Evolutionary conservation across 2,113 vertebrate species (phyloP).

Genomic region (Tyrannus savana): DNA sequence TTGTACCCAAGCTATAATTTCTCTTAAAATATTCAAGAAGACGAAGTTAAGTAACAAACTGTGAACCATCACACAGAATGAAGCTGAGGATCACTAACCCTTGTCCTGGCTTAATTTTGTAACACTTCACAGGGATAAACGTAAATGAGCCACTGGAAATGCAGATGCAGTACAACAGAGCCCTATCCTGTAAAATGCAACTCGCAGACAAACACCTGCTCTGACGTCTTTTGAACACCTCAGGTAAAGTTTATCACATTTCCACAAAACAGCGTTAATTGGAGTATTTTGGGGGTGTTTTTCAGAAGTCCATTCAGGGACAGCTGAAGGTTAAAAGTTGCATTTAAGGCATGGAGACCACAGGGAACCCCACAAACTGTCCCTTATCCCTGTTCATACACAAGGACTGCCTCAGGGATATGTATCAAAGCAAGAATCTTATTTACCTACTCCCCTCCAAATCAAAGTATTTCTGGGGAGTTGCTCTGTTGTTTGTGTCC

Average conservation of each 20-base stretch:
- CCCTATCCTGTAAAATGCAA: slow-evolving; percentile 52
- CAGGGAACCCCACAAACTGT: background rate
- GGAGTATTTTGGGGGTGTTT: background rate
- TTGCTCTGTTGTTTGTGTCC: background rate
- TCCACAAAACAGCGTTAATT: background rate
- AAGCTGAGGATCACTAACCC: slow-evolving; percentile 28
- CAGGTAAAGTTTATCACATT: background rate
- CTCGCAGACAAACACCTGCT: background rate
- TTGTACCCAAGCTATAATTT: slow-evolving; percentile 65
- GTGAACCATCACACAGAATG: slow-evolving; percentile 40
- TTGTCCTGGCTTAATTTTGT: slow-evolving; percentile 28
- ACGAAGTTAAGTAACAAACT: slow-evolving; percentile 37
- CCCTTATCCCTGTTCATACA: background rate
- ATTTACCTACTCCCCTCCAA: background rate
- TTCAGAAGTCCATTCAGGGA: background rate
- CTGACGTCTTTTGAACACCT: background rate
- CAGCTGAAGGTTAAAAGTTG: background rate
- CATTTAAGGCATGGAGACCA: slow-evolving; percentile 16
- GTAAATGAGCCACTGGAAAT: slow-evolving; percentile 30
- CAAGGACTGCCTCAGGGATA: background rate
- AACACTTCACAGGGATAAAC: slow-evolving; percentile 69
- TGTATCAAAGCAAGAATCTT: background rate
- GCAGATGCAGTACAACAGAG: slow-evolving; percentile 57
- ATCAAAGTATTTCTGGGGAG: background rate
- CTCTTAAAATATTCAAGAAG: slow-evolving; percentile 57